phyloP scores from a whole-genome alignment of 2,888 invertebrate species.

The Cataglyphis altisquamis region DNA sequence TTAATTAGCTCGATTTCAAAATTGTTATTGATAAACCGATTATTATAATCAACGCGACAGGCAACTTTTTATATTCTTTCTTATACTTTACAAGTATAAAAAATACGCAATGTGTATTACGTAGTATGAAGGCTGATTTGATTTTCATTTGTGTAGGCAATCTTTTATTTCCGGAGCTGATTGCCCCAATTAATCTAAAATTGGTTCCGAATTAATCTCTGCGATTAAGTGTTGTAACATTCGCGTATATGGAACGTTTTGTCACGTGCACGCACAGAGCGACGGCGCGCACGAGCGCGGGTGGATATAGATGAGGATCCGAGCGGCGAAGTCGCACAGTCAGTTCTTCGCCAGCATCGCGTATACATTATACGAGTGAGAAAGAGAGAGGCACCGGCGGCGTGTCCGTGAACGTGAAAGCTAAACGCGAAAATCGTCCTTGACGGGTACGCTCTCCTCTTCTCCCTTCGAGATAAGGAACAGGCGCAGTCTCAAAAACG shows the following conservation, averaged over 20 bases:
- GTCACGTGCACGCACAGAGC: constrained; percentile 60
- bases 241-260: constrained; percentile 9
- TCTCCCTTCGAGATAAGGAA: neutral
- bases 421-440: constrained; percentile 32
- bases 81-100: neutral
- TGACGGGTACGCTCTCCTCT: constrained; percentile 13
- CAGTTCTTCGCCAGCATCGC: constrained; percentile 44
- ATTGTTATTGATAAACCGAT: neutral
- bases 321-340: constrained; percentile 61
- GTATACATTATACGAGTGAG: neutral
- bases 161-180: neutral
- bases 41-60: neutral
- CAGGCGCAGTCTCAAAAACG: neutral
- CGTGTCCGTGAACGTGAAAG: constrained; percentile 43
- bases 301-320: constrained; percentile 76
- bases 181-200: neutral
- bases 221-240: neutral
- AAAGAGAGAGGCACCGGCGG: no score
- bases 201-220: neutral
- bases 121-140: neutral
- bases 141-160: neutral
- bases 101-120: neutral
- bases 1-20: neutral
- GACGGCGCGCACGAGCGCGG: constrained; percentile 33
- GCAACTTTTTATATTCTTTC: neutral